Conservation (phyloP, 92 coral and sea anemone genomes). For the Paragorgia papillata region DNA sequence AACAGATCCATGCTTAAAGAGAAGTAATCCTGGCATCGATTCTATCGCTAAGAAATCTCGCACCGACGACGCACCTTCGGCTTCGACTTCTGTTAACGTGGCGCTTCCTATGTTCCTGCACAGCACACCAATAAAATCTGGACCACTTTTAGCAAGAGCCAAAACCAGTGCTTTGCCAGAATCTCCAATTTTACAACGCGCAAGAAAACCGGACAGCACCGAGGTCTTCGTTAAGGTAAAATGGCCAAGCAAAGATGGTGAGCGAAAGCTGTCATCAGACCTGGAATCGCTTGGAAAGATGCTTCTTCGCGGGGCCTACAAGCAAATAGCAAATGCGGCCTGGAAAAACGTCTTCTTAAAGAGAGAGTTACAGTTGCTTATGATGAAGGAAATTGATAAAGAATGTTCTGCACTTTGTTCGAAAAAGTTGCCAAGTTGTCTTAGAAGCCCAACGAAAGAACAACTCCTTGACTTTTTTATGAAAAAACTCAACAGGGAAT, state of each 20-base stretch:
- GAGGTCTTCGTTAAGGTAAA: constrained; percentile 27
- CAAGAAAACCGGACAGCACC: too few relatives aligned
- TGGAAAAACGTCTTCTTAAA: constrained; percentile 24
- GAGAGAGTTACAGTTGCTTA: constrained; percentile 38
- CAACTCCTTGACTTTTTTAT: constrained; percentile 58
- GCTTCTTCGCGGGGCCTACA: constrained; percentile 43
- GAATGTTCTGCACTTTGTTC: constrained; percentile 33
- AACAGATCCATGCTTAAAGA: too few relatives aligned
- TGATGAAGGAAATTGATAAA: constrained; percentile 23
- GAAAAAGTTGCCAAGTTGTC: constrained; percentile 47
- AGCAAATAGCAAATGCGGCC: constrained; percentile 52
- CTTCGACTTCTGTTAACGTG: too few relatives aligned
- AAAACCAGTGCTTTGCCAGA: too few relatives aligned
- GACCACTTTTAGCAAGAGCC: too few relatives aligned
- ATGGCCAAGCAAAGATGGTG: constrained; percentile 43
- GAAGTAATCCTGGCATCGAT: too few relatives aligned
- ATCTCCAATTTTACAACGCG: too few relatives aligned
- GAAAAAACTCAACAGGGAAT: constrained; percentile 50
- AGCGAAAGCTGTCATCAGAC: constrained; percentile 36
- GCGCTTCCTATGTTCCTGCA: too few relatives aligned
- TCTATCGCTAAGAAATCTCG: too few relatives aligned
- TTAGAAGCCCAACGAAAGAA: constrained; percentile 58
- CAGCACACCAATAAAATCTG: too few relatives aligned
- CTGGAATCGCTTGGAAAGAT: constrained; percentile 47
- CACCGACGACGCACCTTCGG: too few relatives aligned